A percentile compares a stretch with the other conserved stretches of the same genome.
These are phyloP conservation scores for Pteruthius melanotis DNA, from an alignment of 2,113 vertebrate species.

Conservation along the genomic window DNA sequence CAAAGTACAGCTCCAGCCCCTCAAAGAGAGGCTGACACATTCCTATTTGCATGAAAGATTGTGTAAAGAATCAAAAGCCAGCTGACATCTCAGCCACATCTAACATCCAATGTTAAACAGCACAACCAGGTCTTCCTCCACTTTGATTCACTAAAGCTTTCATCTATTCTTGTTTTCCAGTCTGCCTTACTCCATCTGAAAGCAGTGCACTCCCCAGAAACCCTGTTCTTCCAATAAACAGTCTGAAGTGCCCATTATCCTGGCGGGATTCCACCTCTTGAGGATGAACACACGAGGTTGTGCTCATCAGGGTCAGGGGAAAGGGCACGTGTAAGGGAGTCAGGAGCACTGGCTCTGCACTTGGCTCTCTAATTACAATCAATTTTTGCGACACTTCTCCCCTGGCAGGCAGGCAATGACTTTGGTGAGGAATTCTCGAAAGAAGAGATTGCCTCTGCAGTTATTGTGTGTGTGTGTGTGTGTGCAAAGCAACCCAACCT, in stretches of 20 bases:
- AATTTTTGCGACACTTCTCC: background rate
- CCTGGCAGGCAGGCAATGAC: background rate
- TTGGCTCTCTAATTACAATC: background rate
- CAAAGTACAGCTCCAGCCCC: background rate
- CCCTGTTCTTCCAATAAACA: background rate
- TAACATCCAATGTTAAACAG: background rate
- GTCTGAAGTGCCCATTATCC: background rate
- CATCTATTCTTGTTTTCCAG: background rate
- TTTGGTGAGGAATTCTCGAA: background rate
- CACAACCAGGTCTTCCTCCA: background rate
- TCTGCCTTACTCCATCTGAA: background rate
- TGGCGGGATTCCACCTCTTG: background rate
- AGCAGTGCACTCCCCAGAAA: background rate
- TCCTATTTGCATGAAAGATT: background rate
- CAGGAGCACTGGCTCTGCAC: background rate
- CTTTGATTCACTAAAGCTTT: background rate
- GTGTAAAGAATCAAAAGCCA: background rate
- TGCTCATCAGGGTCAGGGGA: background rate
- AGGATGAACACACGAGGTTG: background rate
- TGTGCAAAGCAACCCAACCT: background rate
- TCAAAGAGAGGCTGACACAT: background rate
- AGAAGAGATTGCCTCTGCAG: background rate
- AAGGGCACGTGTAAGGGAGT: background rate
- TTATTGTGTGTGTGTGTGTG: fast-evolving
- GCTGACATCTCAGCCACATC: background rate